A percentile compares a stretch with the other conserved stretches of the same genome.
Conservation (phyloP, 2,888 invertebrate genomes). For the Cartodere bifasciata region DNA sequence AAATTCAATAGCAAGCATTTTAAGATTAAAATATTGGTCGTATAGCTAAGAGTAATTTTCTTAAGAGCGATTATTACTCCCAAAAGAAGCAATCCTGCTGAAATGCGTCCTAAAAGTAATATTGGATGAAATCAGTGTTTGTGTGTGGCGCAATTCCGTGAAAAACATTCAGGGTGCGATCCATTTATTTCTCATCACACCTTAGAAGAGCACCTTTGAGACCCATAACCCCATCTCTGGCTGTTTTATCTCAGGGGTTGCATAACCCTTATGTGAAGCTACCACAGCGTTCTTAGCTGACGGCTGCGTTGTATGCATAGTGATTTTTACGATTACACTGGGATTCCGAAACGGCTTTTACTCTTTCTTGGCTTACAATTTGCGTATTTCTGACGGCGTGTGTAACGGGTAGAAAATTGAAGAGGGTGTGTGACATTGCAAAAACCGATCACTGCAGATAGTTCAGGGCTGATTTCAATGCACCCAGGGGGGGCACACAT, state of each 20-base stretch:
- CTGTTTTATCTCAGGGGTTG: constrained; percentile 33
- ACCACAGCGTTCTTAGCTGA: constrained; percentile 8
- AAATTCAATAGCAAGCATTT: too few relatives aligned
- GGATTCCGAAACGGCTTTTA: constrained; percentile 25
- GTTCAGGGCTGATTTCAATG: constrained; percentile 14
- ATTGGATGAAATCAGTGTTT: too few relatives aligned
- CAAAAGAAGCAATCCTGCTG: too few relatives aligned
- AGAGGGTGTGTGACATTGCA: constrained; percentile 19
- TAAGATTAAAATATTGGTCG: too few relatives aligned
- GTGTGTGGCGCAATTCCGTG: too few relatives aligned
- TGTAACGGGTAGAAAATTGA: constrained; percentile 26
- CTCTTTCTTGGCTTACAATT: constrained; percentile 21
- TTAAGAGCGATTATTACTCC: too few relatives aligned
- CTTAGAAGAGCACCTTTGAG: constrained; percentile 37
- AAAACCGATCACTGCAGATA: constrained; percentile 20
- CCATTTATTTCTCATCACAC: constrained; percentile 34
- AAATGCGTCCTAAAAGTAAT: too few relatives aligned
- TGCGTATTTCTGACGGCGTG: constrained; percentile 24
- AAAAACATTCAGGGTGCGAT: constrained; percentile 26
- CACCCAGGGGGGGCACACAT: constrained; percentile 26
- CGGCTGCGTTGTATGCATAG: constrained; percentile 27
- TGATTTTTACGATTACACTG: constrained; percentile 37
- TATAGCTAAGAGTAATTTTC: too few relatives aligned
- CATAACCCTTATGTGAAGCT: constrained; percentile 34
- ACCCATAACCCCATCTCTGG: constrained; percentile 48